Evolutionary conservation across 2,888 invertebrate genomes (phyloP).

Genomic region (Patella ulyssiponensis): DNA sequence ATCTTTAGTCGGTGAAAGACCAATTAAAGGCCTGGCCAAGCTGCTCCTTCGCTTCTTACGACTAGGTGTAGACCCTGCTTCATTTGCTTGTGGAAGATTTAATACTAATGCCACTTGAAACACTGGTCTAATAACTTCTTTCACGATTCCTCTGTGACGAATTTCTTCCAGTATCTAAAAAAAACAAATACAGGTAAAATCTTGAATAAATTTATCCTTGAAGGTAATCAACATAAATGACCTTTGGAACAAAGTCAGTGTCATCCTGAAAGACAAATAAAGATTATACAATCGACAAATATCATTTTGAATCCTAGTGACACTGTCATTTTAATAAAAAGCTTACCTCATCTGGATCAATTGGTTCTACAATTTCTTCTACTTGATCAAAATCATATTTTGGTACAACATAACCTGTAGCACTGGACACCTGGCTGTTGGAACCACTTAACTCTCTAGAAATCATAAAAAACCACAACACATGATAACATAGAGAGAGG

Average conservation of each 20-base stretch:
- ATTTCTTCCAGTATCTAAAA: slow-evolving; percentile 67
- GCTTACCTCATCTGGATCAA: slow-evolving; percentile 66
- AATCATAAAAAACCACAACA: background rate
- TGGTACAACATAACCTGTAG: slow-evolving; percentile 62
- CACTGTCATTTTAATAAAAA: background rate
- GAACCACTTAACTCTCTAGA: background rate
- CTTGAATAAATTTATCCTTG: no score
- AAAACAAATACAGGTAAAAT: background rate
- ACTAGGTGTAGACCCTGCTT: slow-evolving; percentile 15
- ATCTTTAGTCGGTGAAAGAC: slow-evolving; percentile 1
- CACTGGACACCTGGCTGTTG: slow-evolving; percentile 40
- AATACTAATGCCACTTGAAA: slow-evolving; percentile 65
- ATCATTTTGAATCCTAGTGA: no score
- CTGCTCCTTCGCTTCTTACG: background rate
- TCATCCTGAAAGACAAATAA: no score
- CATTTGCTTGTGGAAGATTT: slow-evolving; percentile 45
- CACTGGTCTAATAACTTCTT: slow-evolving; percentile 61
- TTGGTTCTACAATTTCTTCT: slow-evolving; percentile 54
- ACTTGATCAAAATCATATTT: slow-evolving; percentile 65
- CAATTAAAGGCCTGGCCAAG: slow-evolving; percentile 22
- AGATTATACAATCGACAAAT: no score
- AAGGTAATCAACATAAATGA: no score
- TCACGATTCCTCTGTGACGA: slow-evolving; percentile 59
- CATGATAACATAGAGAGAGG: background rate
- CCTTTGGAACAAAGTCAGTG: no score